Evolutionary conservation across 2,113 vertebrate species (phyloP), one percentile per base, ranked within the genome.

Genomic region (Polypterus bichir): DNA sequence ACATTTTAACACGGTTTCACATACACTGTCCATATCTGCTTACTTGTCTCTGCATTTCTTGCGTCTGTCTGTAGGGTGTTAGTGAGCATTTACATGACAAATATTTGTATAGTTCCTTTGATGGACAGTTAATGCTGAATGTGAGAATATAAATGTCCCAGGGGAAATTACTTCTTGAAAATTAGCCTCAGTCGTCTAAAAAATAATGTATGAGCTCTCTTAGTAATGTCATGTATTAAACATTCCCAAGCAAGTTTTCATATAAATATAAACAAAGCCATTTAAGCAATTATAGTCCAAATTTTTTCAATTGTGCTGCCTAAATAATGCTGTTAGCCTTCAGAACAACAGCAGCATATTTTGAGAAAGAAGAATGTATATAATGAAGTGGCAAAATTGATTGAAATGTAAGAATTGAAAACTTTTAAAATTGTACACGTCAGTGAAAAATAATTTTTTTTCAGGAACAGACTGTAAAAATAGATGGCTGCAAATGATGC

Each of bases 101-200:
- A 73, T 66, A 63, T 65, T 73, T 81, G 69, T 71, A 77, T 74
- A 74, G 68, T 79, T 86, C 68, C 86, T 86, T 80, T 88, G 85
- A 86, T 77, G 74, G 84, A 85, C 83, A 86, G 81, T 84, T 86
- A 73, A 69, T 76, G 71, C 77, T 85, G 79, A 86, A 79, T 85
- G 79, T 79, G 77, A 79, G 82, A 81, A 85, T 86, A 82, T 80
- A 83, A 83, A 85, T 84, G 74, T 84, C 83, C 79, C 84, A 76
- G 71, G 81, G 78, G 85, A 85, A 71, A 70, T 49, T 55, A 70
- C 0, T 44, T 81, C 74, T 77, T 83, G 81, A 79, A 86, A 88
- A 86, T 86, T 83, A 85, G 83, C 79, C 70, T 83, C 77, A 73
- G 76, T 74, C 76, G 79, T 71, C 71, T 78, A 71, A 79, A 83